phyloP scores from a whole-genome alignment of 2,797 vertebrate genomes.

The Chaunax sp. region DNA sequence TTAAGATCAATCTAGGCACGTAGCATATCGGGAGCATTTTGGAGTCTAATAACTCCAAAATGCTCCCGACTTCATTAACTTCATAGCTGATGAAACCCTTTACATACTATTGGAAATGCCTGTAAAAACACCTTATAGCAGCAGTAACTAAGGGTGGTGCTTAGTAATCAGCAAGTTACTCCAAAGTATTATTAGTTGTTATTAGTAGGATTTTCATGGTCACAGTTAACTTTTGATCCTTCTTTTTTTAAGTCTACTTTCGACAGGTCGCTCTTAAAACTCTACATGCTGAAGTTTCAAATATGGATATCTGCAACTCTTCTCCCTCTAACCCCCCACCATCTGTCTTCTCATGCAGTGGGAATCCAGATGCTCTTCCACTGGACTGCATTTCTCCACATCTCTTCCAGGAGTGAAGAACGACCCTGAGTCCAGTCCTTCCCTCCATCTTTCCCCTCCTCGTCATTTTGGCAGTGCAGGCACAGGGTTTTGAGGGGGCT shows the following conservation, averaged over 20 bases:
- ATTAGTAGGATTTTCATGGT: background rate
- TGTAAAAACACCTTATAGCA: too few species aligned
- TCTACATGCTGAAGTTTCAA: background rate
- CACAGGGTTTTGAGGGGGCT: slow-evolving; percentile 79
- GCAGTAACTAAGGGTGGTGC: too few species aligned
- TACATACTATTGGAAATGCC: too few species aligned
- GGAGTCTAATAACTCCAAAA: too few species aligned
- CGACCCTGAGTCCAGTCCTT: slow-evolving; percentile 66
- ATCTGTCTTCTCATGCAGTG: slow-evolving; percentile 67
- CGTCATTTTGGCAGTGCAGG: slow-evolving; percentile 67
- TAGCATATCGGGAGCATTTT: too few species aligned
- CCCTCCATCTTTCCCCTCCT: slow-evolving; percentile 15
- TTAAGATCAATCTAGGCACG: too few species aligned
- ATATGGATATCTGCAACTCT: background rate
- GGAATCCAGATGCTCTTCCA: slow-evolving; percentile 88
- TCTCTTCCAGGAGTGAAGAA: slow-evolving; percentile 74
- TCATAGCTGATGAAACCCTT: too few species aligned
- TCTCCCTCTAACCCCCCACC: background rate
- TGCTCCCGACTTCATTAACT: slow-evolving; percentile 9
- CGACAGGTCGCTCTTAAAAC: background rate
- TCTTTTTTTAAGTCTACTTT: background rate
- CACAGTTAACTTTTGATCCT: background rate
- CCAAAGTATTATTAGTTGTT: too few species aligned
- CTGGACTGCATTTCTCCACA: slow-evolving; percentile 81
- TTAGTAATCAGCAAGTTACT: too few species aligned